These are phyloP conservation scores for Clarias batrachus DNA, from an alignment of 2,113 vertebrate species.

Conservation along the genomic window DNA sequence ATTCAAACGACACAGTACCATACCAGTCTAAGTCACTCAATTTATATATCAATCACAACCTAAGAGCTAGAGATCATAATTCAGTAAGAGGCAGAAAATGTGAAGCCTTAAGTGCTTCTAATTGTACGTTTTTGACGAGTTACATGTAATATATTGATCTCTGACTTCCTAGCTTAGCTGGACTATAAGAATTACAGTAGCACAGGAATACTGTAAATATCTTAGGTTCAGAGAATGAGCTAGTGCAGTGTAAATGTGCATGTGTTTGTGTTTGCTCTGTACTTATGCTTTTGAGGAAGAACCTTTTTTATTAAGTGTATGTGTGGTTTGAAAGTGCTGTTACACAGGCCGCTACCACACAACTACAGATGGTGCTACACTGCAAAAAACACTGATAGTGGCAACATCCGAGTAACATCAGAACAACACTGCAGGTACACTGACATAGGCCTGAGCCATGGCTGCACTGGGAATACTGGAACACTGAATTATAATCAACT, in stretches of 20 bases:
- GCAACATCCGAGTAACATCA: slow-evolving; percentile 52
- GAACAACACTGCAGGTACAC: slow-evolving; percentile 64
- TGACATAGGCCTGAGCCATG: slow-evolving; percentile 63
- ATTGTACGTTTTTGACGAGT: slow-evolving; percentile 26
- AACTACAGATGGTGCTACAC: slow-evolving; percentile 50
- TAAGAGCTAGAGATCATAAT: slow-evolving; percentile 27
- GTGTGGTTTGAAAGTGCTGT: slow-evolving; percentile 50
- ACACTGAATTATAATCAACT: slow-evolving; percentile 60
- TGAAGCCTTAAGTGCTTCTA: slow-evolving; percentile 40
- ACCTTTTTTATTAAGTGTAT: slow-evolving; percentile 35
- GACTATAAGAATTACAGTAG: slow-evolving; percentile 40
- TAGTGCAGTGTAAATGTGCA: slow-evolving; percentile 43
- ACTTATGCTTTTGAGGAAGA: slow-evolving; percentile 43
- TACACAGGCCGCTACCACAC: slow-evolving; percentile 44
- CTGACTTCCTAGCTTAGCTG: slow-evolving; percentile 39
- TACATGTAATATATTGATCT: slow-evolving; percentile 36
- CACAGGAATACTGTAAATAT: slow-evolving; percentile 42
- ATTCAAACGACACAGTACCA: neutral
- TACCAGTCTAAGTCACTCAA: slow-evolving; percentile 53
- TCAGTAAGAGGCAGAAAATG: slow-evolving; percentile 26
- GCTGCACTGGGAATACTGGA: slow-evolving; percentile 63
- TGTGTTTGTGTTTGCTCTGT: slow-evolving; percentile 29
- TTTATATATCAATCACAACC: slow-evolving; percentile 47
- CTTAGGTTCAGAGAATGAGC: slow-evolving; percentile 33
- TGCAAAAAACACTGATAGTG: slow-evolving; percentile 44